phyloP scores from a whole-genome alignment of 2,113 vertebrate species.

The Anser brachyrhynchus region DNA sequence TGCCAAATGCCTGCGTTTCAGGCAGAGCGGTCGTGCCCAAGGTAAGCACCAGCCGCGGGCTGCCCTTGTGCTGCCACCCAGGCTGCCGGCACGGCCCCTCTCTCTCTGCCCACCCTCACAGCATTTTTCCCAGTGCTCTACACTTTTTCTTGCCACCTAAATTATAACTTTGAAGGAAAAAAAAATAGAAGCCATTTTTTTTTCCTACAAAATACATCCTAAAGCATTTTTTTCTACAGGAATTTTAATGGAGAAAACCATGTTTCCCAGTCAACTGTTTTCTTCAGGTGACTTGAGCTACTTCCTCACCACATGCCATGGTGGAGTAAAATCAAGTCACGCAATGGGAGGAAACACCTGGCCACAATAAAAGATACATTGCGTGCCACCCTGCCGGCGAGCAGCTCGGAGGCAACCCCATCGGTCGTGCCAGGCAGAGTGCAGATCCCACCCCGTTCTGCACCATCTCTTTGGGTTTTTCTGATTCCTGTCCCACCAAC shows the following conservation, averaged over 20 bases:
- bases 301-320: neutral
- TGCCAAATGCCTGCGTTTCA: neutral
- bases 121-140: neutral
- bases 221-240: neutral
- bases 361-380: fast-evolving
- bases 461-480: neutral
- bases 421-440: no score
- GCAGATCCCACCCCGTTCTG: neutral
- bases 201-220: neutral
- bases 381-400: no score
- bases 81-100: neutral
- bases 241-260: neutral
- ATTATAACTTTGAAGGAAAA: neutral
- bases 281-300: neutral
- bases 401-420: no score
- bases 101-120: neutral
- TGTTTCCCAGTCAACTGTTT: neutral
- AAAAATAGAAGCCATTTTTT: neutral
- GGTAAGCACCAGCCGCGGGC: neutral
- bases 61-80: neutral
- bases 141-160: neutral
- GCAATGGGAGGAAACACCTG: neutral
- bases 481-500: neutral
- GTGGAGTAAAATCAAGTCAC: neutral
- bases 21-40: neutral